Base-by-base conservation (phyloP, 2,797 vertebrate species). In the Carapus acus region DNA sequence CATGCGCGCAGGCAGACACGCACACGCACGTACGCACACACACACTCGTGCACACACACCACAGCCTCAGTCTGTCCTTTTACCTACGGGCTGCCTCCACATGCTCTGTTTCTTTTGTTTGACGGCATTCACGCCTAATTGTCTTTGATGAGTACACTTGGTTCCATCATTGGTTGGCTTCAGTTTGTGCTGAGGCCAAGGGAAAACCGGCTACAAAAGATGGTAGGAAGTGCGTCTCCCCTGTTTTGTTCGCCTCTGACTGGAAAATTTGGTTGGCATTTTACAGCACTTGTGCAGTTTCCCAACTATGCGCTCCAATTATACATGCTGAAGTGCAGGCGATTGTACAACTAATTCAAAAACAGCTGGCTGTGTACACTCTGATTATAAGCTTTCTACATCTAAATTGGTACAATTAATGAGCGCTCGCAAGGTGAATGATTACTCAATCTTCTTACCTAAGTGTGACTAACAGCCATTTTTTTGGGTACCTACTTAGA, bases 141-240 rank as follows among this genome's bases (percentile, higher is more conserved):
- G 17, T 58, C 49, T 77, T 79, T 77, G 80, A 83, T 82, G 79
- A 85, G 68, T 61, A 60, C 68, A 49, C 69, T 67, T 50, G 44
- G 45, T 40, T 71, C 46, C 46, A 49, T 62, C 49, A 51, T 63
- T 76, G 52, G 74, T 60, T 63, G 61, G 58, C 52, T 43, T 54
- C 43, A 44, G 40, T 58, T 43, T 65, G 48, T 59, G 47, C 58
- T 51, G 69, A 39, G 23, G 21, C 15, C 6, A 33, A 34, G n/a
- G 37, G 42, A 14, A 17, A 58, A 43, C 6, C 23, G 48, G 37
- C 40, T 6, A 16, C 46, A 49, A 47, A 54, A 46, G 12, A 34
- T 16, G 54, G 34, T 11, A 27, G 7, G 47, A 22, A 15, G 23
- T 53, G 43, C 8, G 17, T 55, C 18, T 49, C n/a, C n/a, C n/a